Evolutionary conservation across 2,888 invertebrate genomes (phyloP), one percentile per base, ranked within the genome.

Genomic region (Lithophane ornitopus): DNA sequence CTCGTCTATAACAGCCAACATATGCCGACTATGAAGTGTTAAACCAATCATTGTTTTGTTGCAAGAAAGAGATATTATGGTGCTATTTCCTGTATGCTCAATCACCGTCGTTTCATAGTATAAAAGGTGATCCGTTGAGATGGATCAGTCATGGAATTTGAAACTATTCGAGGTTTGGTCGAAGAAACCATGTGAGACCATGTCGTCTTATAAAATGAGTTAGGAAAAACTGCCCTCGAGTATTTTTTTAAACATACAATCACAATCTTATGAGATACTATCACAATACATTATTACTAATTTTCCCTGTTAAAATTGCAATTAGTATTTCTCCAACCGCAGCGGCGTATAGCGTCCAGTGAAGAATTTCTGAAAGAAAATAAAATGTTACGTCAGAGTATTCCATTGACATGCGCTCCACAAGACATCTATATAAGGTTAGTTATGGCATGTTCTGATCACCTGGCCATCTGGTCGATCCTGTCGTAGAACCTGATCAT

Each of bases 401-500:
- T 77, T 44, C n/a, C 26, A 19, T n/a, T 44, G 49, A 22, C 7
- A 22, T 52, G 14, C 16, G 73, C 16, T 41, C 9, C 19, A 39
- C 9, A 9, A 26, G 14, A 26, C 39, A 26, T 12, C 4, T 9
- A 28, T 28, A 14, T 9, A 63, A 70, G 39, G 7, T 70, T 70
- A 34, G 34, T 7, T 39, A n/a, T 8, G 16, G 8, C 39, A 41
- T 73, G 46, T 41, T 41, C 2, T 49, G 16, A 16, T 81, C 54
- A 80, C 87, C 84, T 80, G 39, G 84, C 87, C 11, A 75, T 77
- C 41, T 74, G 67, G 7, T 85, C 76, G 26, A 85, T 75, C 19
- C 39, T 28, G 19, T 85, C 84, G 61, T 74, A 84, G 41, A 85
- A 85, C 52, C 56, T 12, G 28, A 86, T 86, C 73, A 86, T 84